phyloP scores from a whole-genome alignment of 2,113 vertebrate species.

The Menidia beryllina region DNA sequence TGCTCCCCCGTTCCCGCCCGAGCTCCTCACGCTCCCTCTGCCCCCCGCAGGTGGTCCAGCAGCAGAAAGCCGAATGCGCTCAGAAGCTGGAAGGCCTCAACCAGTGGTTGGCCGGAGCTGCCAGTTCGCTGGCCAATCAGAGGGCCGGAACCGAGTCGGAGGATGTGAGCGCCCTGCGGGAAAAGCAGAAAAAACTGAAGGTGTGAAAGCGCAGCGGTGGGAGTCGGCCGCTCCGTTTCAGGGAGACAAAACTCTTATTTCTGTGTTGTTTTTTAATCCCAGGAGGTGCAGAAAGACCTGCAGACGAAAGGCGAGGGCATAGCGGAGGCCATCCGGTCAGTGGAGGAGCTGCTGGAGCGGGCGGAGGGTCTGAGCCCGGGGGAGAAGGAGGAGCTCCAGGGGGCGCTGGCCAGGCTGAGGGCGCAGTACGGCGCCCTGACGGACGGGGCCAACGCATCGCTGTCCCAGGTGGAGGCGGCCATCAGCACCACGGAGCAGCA shows the following conservation, averaged over 20 bases:
- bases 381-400: slow-evolving; percentile 84
- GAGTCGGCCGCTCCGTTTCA: too few species aligned
- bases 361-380: slow-evolving; percentile 83
- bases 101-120: slow-evolving; percentile 87
- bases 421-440: slow-evolving; percentile 87
- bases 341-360: slow-evolving; percentile 90
- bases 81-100: slow-evolving; percentile 89
- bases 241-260: too few species aligned
- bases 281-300: slow-evolving; percentile 91
- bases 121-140: slow-evolving; percentile 81
- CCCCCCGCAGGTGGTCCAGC: slow-evolving; percentile 87
- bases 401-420: slow-evolving; percentile 84
- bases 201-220: slow-evolving; percentile 72
- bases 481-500: slow-evolving; percentile 89
- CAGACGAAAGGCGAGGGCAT: slow-evolving; percentile 83
- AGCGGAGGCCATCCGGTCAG: slow-evolving; percentile 83
- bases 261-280: background rate
- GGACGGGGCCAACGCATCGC: slow-evolving; percentile 80
- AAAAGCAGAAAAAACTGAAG: slow-evolving; percentile 89
- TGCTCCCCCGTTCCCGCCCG: fast-evolving
- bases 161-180: slow-evolving; percentile 84
- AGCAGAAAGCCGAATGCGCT: slow-evolving; percentile 89
- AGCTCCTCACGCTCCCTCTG: slow-evolving; percentile 14
- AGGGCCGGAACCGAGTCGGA: slow-evolving; percentile 70
- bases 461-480: slow-evolving; percentile 86